These are phyloP conservation scores for Spheniscus humboldti DNA, from an alignment of 2,797 vertebrate genomes.

Conservation along the genomic window DNA sequence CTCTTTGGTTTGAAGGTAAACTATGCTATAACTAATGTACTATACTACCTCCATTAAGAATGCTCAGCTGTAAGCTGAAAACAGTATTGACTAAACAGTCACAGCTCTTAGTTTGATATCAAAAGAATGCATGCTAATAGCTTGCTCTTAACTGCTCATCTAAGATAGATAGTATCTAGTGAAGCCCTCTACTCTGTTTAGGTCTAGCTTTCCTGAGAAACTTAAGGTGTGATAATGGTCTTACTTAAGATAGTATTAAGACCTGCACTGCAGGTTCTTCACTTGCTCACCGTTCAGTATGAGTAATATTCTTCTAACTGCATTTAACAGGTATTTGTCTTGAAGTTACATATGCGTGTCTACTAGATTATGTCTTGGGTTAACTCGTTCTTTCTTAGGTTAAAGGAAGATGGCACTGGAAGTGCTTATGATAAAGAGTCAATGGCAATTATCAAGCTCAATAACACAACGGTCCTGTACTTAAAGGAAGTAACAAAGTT, in stretches of 20 bases:
- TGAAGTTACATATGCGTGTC: not conserved
- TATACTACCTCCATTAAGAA: not conserved
- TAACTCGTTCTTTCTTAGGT: constrained; percentile 72
- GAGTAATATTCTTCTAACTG: not conserved
- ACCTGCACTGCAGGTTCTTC: not conserved
- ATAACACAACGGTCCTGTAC: constrained; percentile 99
- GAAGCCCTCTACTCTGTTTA: not conserved
- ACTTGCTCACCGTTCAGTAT: not conserved
- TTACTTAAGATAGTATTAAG: not conserved
- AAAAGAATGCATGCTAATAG: not conserved
- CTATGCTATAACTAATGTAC: not conserved
- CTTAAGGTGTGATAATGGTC: not conserved
- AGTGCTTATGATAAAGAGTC: constrained; percentile 99
- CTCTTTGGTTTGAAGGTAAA: not conserved
- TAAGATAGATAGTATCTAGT: too few relatives aligned
- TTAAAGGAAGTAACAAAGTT: constrained; percentile 99
- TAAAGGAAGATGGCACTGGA: constrained; percentile 96
- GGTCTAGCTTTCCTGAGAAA: not conserved
- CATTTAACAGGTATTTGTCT: not conserved
- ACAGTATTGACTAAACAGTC: not conserved
- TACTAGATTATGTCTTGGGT: not conserved
- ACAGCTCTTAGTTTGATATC: not conserved
- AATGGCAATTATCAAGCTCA: constrained; percentile 99
- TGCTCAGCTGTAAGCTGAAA: not conserved
- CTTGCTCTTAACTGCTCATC: not conserved